Evolutionary conservation across 2,888 invertebrate genomes (phyloP), one percentile per base, ranked within the genome.

Genomic region (Troilus luridus): DNA sequence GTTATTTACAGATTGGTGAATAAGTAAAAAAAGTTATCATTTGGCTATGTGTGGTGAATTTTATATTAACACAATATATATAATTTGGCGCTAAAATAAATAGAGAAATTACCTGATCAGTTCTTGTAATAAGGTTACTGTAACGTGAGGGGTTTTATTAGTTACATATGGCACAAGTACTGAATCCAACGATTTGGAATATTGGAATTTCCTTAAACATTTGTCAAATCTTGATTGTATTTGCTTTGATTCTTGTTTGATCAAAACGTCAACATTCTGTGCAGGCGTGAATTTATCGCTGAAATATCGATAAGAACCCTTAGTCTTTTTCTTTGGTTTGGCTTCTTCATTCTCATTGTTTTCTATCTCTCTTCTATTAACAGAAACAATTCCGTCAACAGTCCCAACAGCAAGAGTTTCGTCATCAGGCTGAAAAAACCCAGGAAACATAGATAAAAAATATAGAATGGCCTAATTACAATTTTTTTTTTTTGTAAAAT

Each of bases 321-420:
- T 67, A 56, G 21, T 41, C 81, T 91, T 92, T 85, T 90, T 81
- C 21, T 85, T 91, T 21, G 67, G 88, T 24, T 24, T 54, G 14
- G 56, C 56, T 24, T 88, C 85, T 54, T 67, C 64, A 56, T 59
- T 72, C 56, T 89, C 89, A 19, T 64, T 62, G 21, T 62, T 67
- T 81, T 91, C 92, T 58, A 93, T 93, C 93, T 97, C 97, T 94
- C 97, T 95, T 93, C 97, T 96, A 93, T 97, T 96, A 92, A 99
- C 96, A 14, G 98, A 98, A 92, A 99, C 96, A 88, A 98, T 95
- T 88, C 99, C 99, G 95, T 98, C 98, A 14, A 97, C 96, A 97
- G 98, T 98, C 56, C 99, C 99, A 58, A 97, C 98, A 12, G 97
- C 98, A 92, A 99, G 94, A 0, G 97, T 96, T 93, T 97, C 97